Conservation (phyloP, 2,113 vertebrate species). For the Poeciliopsis retropinna region DNA sequence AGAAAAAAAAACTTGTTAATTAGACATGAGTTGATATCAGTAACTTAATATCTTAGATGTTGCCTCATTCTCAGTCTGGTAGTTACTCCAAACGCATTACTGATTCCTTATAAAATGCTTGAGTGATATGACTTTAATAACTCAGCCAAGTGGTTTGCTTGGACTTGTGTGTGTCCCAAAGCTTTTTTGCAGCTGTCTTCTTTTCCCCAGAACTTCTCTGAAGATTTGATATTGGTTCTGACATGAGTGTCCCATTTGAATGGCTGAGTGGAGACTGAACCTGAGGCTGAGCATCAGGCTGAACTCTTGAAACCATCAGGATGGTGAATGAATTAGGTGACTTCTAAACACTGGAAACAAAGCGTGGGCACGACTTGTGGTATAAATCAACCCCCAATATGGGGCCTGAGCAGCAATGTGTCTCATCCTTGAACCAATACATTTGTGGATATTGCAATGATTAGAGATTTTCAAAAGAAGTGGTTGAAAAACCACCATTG, state of each 20-base stretch:
- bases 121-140: slow-evolving; percentile 29
- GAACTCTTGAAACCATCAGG: slow-evolving; percentile 37
- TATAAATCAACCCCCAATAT: slow-evolving; percentile 61
- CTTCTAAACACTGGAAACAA: slow-evolving; percentile 52
- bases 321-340: slow-evolving; percentile 63
- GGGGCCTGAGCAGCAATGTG: slow-evolving; percentile 31
- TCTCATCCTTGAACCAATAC: slow-evolving; percentile 47
- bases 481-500: slow-evolving; percentile 45
- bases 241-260: slow-evolving; percentile 36
- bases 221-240: slow-evolving; percentile 45
- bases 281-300: slow-evolving; percentile 27
- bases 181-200: slow-evolving; percentile 49
- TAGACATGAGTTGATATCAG: slow-evolving; percentile 4
- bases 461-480: slow-evolving; percentile 54
- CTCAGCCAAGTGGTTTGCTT: slow-evolving; percentile 28
- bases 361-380: slow-evolving; percentile 37
- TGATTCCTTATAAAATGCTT: slow-evolving; percentile 10
- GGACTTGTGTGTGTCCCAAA: slow-evolving; percentile 34
- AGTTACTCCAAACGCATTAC: slow-evolving; percentile 18
- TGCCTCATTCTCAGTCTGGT: slow-evolving; percentile 7
- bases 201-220: slow-evolving; percentile 33
- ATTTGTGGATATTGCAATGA: slow-evolving; percentile 66
- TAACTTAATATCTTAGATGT: slow-evolving; percentile 2
- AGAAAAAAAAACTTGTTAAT: neutral
- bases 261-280: slow-evolving; percentile 42